Percentiles rank a stretch among this genome's conserved stretches.
Evolutionary conservation across 2,797 vertebrate genomes (phyloP).

Genomic region (Tenualosa ilisha): DNA sequence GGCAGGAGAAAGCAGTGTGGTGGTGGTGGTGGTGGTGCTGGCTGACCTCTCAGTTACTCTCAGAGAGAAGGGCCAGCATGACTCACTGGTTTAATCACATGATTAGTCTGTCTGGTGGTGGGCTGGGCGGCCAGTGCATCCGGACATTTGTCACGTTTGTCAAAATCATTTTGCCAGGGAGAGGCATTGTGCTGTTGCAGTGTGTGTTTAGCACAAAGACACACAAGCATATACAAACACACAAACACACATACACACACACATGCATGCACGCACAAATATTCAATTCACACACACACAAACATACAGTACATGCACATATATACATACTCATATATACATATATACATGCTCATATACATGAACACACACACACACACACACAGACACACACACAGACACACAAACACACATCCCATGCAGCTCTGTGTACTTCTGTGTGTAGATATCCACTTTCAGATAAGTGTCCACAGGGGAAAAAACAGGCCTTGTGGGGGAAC

Average conservation of each 20-base stretch:
- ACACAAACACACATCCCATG: neutral
- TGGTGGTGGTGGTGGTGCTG: neutral
- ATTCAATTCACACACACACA: neutral
- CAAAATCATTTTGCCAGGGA: neutral
- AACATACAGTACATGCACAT: neutral
- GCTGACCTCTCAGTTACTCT: neutral
- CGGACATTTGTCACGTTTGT: neutral
- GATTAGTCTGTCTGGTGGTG: neutral
- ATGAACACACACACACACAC: constrained; percentile 2
- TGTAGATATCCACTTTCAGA: neutral
- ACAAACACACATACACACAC: no score
- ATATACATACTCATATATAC: neutral
- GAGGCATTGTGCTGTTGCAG: neutral
- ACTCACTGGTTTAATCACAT: neutral
- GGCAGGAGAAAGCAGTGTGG: neutral
- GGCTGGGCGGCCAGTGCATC: neutral
- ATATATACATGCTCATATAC: neutral
- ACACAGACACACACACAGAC: neutral
- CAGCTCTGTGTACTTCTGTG: neutral
- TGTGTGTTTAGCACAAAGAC: neutral
- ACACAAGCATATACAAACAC: neutral
- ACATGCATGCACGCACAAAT: no score
- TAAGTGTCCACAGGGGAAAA: neutral
- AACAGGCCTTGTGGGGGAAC: neutral
- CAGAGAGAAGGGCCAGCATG: neutral